A percentile compares a stretch with the other conserved stretches of the same genome.
Evolutionary conservation across 2,888 invertebrate genomes (phyloP).

Genomic region (Cactoblastis cactorum): DNA sequence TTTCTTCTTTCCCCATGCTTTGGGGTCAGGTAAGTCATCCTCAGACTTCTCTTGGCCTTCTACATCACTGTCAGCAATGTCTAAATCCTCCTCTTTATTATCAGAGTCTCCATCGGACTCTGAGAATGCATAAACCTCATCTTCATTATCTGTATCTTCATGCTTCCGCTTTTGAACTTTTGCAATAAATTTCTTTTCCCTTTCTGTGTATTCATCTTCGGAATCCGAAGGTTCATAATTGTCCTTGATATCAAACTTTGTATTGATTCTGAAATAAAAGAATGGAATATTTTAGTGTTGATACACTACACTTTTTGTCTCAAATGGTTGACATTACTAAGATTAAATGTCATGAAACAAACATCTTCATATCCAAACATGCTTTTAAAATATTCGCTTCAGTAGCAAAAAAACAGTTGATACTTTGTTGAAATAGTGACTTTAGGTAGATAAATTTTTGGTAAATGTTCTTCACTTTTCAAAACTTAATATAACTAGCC

Average conservation of each 20-base stretch:
- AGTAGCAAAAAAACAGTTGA: too few species aligned
- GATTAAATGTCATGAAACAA: too few species aligned
- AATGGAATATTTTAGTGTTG: neutral
- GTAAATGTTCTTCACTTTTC: too few species aligned
- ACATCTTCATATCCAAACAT: too few species aligned
- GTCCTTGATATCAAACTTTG: conserved; percentile 64
- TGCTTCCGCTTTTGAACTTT: conserved; percentile 78
- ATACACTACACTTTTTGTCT: too few species aligned
- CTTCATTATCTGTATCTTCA: conserved; percentile 77
- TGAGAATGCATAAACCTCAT: conserved; percentile 82
- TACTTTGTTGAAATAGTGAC: too few species aligned
- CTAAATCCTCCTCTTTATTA: conserved; percentile 64
- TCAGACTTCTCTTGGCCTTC: conserved; percentile 85
- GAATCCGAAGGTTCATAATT: conserved; percentile 84
- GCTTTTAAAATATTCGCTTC: too few species aligned
- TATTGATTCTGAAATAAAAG: conserved; percentile 53
- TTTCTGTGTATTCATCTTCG: conserved; percentile 84
- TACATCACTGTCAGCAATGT: conserved; percentile 85
- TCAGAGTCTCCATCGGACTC: conserved; percentile 69
- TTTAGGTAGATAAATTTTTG: too few species aligned
- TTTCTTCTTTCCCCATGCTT: conserved; percentile 94
- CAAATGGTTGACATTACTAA: too few species aligned
- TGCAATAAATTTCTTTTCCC: conserved; percentile 81
- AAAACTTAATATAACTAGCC: too few species aligned
- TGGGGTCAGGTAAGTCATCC: conserved; percentile 86